Conservation (phyloP, 2,113 vertebrate species). For the Helogale parvula region DNA sequence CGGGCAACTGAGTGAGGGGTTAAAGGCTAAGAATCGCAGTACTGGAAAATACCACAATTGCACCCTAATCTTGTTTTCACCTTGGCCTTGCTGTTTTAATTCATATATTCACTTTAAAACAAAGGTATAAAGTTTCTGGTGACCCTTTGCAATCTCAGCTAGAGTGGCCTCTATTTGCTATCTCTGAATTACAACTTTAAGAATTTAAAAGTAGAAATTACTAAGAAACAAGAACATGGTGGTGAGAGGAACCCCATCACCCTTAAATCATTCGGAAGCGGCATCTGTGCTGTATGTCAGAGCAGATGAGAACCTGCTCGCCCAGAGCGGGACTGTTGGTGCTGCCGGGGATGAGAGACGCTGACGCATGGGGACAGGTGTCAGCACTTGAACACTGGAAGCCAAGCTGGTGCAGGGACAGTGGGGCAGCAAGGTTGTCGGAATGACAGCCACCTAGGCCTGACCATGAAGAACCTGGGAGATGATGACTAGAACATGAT, state of each 20-base stretch:
- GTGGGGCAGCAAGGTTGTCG: background rate
- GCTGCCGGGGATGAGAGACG: background rate
- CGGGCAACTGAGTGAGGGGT: background rate
- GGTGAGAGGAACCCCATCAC: background rate
- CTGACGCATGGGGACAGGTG: background rate
- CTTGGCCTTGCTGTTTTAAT: background rate
- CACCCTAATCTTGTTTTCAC: background rate
- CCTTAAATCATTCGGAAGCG: background rate
- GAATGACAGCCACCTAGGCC: background rate
- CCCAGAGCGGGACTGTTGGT: background rate
- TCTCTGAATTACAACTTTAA: background rate
- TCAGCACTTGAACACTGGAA: background rate
- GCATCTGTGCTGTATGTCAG: background rate
- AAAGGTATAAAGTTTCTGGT: background rate
- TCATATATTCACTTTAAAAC: background rate
- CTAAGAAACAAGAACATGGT: background rate
- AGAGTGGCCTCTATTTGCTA: background rate
- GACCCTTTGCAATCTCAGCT: background rate
- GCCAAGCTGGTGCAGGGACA: background rate
- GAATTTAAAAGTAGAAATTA: background rate
- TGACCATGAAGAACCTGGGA: background rate
- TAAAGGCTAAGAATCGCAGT: background rate
- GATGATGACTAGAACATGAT: background rate
- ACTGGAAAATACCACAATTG: background rate
- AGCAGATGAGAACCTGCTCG: too few species aligned